Evolutionary conservation across 2,797 vertebrate species (phyloP).

Genomic region (Discoglossus pictus): DNA sequence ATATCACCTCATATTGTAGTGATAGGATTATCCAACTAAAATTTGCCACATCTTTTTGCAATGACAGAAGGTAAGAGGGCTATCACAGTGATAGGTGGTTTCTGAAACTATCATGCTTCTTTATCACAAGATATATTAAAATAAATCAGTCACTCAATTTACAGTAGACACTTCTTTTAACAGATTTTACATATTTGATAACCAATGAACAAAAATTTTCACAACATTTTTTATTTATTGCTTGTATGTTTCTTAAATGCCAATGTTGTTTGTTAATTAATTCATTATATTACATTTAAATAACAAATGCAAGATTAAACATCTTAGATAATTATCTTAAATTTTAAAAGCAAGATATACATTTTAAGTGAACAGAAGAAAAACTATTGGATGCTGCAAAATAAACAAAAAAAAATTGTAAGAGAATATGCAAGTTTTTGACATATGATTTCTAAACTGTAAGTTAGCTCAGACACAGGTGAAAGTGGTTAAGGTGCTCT

Average conservation of each 20-base stretch:
- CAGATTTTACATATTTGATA: too few relatives aligned
- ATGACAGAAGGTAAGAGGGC: too few relatives aligned
- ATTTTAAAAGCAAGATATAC: slow-evolving; percentile 65
- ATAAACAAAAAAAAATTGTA: neutral
- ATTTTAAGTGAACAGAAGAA: slow-evolving; percentile 59
- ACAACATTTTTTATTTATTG: slow-evolving; percentile 16
- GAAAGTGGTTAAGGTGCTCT: slow-evolving; percentile 54
- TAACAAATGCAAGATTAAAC: slow-evolving; percentile 64
- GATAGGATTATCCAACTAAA: too few relatives aligned
- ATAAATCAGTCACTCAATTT: too few relatives aligned
- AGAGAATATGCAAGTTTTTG: slow-evolving; percentile 50
- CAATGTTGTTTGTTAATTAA: slow-evolving; percentile 60
- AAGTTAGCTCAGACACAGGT: slow-evolving; percentile 45
- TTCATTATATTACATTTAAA: slow-evolving; percentile 67
- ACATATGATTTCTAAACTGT: neutral
- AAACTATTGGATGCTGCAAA: slow-evolving; percentile 62
- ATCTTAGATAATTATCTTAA: slow-evolving; percentile 55
- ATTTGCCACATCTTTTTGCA: too few relatives aligned
- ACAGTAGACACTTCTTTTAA: too few relatives aligned
- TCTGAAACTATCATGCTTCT: too few relatives aligned
- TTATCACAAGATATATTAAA: too few relatives aligned
- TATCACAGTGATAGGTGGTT: too few relatives aligned
- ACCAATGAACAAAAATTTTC: too few relatives aligned
- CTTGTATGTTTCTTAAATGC: slow-evolving; percentile 51
- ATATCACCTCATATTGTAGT: too few relatives aligned